Base-by-base conservation (phyloP, 2,113 vertebrate species). In the Calyptommatus sinebrachiatus region DNA sequence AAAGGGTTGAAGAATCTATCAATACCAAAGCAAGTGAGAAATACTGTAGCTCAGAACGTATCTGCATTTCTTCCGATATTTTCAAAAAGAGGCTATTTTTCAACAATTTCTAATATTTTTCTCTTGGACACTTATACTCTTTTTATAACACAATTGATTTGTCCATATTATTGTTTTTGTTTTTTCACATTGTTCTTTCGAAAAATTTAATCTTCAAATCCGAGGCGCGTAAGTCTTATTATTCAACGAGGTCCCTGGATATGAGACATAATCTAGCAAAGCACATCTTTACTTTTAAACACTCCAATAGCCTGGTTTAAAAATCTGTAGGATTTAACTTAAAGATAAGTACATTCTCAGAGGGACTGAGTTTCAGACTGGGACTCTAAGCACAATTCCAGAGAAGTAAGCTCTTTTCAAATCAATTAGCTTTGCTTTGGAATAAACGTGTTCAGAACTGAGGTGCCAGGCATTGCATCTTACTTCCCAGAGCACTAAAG, bases 251-350 rank as follows among this genome's bases (percentile, higher is more conserved):
- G 76, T 66, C 83, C 46, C n/a, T 70, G 86, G 53, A 83, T 82
- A 87, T 61, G 22, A 78, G 29, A 57, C 66, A 45, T 78, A 70
- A 78, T 78, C 76, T 78, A 45, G 63, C 76, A 89, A 84, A 83
- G 68, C 77, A 0, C 61, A 76, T 73, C 71, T 83, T 88, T 87
- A 91, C 84, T 82, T 90, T 87, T 85, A 81, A 0, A 48, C 73
- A 84, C 69, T 57, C 73, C 85, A 89, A 85, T 63, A 73, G 48
- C 0, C 8, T 82, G 83, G 86, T 90, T 70, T 83, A 82, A 89
- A 63, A 87, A 83, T 89, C 88, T 80, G 87, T 83, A 78, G 63
- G 24, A 86, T 89, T 26, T 87, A 88, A 83, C 70, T 84, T 77
- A 85, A 74, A 78, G 67, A 70, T 70, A 70, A 78, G 22, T 69